Percentiles rank a stretch among this genome's conserved stretches.
These are phyloP conservation scores for Notechis scutatus DNA, from an alignment of 2,113 vertebrate species.

Conservation along the genomic window DNA sequence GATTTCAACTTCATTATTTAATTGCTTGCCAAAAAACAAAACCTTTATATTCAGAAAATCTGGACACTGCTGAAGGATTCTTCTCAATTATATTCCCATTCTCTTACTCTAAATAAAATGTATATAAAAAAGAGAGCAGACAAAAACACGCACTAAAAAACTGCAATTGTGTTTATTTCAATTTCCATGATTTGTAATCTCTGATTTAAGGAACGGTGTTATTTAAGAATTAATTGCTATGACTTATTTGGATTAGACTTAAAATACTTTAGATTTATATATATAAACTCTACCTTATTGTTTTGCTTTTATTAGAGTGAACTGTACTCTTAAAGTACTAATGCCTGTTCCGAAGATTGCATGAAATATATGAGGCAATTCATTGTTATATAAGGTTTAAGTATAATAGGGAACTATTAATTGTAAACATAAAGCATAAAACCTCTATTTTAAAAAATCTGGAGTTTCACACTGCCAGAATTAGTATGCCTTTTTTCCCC, in stretches of 20 bases:
- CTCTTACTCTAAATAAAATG: too few species aligned
- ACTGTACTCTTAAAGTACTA: not conserved
- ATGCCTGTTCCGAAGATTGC: constrained; percentile 31
- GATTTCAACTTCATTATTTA: not conserved
- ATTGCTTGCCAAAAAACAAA: not conserved
- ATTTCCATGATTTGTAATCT: not conserved
- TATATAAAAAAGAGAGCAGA: too few species aligned
- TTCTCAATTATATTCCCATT: not conserved
- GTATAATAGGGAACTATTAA: not conserved
- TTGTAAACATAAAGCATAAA: constrained; percentile 41
- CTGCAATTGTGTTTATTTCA: not conserved
- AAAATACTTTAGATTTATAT: not conserved
- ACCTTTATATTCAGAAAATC: not conserved
- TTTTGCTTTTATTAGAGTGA: not conserved
- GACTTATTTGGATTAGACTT: not conserved
- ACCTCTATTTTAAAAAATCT: constrained; percentile 43
- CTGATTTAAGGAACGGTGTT: not conserved
- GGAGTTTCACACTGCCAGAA: constrained; percentile 14
- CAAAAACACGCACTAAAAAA: not conserved
- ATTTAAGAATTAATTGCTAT: not conserved
- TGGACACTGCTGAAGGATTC: not conserved
- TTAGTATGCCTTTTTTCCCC: constrained; percentile 6
- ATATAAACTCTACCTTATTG: not conserved
- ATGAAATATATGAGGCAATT: constrained; percentile 23
- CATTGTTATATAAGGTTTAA: not conserved